Evolutionary conservation across 2,797 vertebrate genomes (phyloP).

Genomic region (Sphenodon punctatus): DNA sequence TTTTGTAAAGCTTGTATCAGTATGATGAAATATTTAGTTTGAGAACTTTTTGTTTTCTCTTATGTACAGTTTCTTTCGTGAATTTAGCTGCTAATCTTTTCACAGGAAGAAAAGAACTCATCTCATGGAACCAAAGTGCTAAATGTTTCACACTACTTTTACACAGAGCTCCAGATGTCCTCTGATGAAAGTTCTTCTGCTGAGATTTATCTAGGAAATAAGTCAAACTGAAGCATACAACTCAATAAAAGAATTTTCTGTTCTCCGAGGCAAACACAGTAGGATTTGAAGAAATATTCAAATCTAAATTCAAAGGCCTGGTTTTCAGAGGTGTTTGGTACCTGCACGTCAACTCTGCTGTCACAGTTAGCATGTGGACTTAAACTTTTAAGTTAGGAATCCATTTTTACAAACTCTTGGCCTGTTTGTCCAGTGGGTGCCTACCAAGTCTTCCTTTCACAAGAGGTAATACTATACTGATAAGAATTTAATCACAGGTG

Average conservation of each 20-base stretch:
- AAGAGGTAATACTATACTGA: background rate
- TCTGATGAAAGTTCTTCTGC: background rate
- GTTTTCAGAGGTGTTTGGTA: background rate
- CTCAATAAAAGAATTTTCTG: accelerated
- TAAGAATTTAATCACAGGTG: too few relatives aligned
- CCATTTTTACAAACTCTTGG: too few relatives aligned
- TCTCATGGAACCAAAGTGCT: slow-evolving; percentile 2
- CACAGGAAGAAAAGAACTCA: background rate
- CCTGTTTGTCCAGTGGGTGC: too few relatives aligned
- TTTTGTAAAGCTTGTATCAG: background rate
- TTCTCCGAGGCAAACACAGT: background rate
- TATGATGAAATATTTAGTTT: background rate
- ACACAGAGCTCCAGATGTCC: slow-evolving; percentile 15
- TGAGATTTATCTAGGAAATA: background rate
- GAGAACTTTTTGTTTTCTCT: background rate
- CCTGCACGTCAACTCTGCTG: too few relatives aligned
- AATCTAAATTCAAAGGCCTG: background rate
- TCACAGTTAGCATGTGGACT: background rate
- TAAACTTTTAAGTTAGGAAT: background rate
- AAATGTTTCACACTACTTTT: slow-evolving; percentile 1
- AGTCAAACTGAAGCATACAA: accelerated
- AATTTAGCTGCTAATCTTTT: accelerated
- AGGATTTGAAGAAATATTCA: background rate
- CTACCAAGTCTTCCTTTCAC: background rate
- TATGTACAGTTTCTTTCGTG: background rate